Evolutionary conservation across 2,113 vertebrate genomes (phyloP).

Genomic region (Lates calcarifer): DNA sequence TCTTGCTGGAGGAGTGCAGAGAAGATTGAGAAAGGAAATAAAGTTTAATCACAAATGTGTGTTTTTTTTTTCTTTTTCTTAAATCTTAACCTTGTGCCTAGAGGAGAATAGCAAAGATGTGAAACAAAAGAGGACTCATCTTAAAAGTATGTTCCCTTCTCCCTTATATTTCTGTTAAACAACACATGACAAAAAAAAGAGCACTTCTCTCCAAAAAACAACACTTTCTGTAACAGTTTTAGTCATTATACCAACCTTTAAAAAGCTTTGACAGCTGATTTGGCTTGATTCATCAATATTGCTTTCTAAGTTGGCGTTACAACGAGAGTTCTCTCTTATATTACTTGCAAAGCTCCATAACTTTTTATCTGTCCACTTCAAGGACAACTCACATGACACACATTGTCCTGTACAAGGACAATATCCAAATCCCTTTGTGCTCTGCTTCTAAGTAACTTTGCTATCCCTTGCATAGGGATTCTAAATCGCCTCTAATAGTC

Average conservation of each 20-base stretch:
- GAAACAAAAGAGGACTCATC: slow-evolving; percentile 29
- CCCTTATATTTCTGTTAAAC: slow-evolving; percentile 1
- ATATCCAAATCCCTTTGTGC: slow-evolving; percentile 60
- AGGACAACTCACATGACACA: slow-evolving; percentile 50
- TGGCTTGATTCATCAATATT: not conserved
- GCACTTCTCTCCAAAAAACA: not conserved
- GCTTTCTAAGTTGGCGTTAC: slow-evolving; percentile 5
- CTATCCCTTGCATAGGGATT: slow-evolving; percentile 57
- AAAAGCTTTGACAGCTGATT: slow-evolving; percentile 4
- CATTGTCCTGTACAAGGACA: slow-evolving; percentile 51
- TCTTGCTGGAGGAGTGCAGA: slow-evolving; percentile 53
- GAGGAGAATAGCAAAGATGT: slow-evolving; percentile 29
- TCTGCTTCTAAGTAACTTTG: slow-evolving; percentile 52
- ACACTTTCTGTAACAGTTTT: slow-evolving; percentile 2
- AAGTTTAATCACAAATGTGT: slow-evolving; percentile 56
- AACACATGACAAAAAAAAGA: slow-evolving; percentile 18
- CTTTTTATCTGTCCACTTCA: slow-evolving; percentile 47
- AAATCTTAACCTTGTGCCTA: slow-evolving; percentile 24
- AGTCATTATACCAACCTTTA: not conserved
- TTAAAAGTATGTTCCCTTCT: slow-evolving; percentile 13
- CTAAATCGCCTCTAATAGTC: slow-evolving; percentile 60
- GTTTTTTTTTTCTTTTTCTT: not conserved
- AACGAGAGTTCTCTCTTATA: not conserved
- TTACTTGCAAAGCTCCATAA: not conserved
- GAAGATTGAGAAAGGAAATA: slow-evolving; percentile 55